Evolutionary conservation across 2,113 vertebrate genomes (phyloP).

Genomic region (Fulica atra): DNA sequence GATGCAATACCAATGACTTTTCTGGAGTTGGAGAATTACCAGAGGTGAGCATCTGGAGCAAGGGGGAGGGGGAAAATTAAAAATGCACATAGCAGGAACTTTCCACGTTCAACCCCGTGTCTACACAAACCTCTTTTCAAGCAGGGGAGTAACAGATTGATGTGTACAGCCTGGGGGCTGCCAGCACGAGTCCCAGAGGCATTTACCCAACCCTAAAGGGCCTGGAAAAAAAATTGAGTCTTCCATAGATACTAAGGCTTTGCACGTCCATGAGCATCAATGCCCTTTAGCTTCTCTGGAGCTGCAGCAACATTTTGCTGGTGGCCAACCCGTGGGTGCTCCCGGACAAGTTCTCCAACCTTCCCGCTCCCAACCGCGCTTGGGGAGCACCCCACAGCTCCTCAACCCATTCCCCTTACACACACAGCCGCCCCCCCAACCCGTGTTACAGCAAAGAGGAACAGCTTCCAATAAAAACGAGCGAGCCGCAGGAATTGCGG

Average conservation of each 20-base stretch:
- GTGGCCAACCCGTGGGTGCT: not conserved
- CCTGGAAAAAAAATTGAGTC: not conserved
- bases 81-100: not conserved
- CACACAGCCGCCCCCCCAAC: too few species aligned
- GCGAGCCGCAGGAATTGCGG: not conserved
- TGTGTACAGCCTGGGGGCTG: not conserved
- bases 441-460: not conserved
- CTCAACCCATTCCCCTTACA: not conserved
- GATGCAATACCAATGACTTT: not conserved
- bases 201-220: not conserved
- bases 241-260: not conserved
- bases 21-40: not conserved
- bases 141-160: not conserved
- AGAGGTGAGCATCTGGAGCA: conserved; percentile 2
- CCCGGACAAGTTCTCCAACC: not conserved
- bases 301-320: not conserved
- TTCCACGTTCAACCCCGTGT: not conserved
- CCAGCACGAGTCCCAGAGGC: not conserved
- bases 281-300: not conserved
- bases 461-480: not conserved
- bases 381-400: not conserved
- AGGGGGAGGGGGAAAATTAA: not conserved
- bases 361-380: fast-evolving
- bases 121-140: not conserved
- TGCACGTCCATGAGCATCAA: not conserved